Evolutionary conservation across 1,140 invertebrate species (phyloP), one percentile per base, ranked within the genome.

Genomic region (Macrobrachium rosenbergii): DNA sequence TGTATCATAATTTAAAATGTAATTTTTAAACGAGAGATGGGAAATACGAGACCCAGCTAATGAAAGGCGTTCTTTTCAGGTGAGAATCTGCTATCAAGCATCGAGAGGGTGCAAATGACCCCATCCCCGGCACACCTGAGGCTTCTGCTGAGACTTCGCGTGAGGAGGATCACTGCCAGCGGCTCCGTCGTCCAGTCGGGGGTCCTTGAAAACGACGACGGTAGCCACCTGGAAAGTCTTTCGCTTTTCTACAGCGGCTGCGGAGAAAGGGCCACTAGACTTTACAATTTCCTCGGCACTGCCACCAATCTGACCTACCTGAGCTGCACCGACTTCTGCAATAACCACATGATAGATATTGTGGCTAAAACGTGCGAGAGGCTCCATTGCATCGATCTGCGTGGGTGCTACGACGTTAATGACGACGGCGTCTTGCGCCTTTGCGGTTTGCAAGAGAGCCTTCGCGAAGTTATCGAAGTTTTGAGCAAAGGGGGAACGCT

Each of bases 291-390:
- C 83, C 72, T 90, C 17, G 64, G 59, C 79, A 83, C 83, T 16
- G 80, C 83, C 12, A 37, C 37, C 2, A 76, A 72, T 28, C 80
- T 90, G 21, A 90, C 89, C 63, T 77, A 86, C 60, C 82, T 90
- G 45, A 60, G 37, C 23, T 90, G 89, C 83, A 88, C 87, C 14
- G 89, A 90, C 62, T 90, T 90, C 75, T 90, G 89, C 76, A 88
- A 88, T 83, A 87, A 90, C 60, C 72, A 80, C 37, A 90, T 90
- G 89, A 76, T 90, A 17, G 80, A 88, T 45, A 82, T 90, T 69
- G 84, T 90, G 60, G 87, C 89, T 12, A 72, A 23, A 5, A 88
- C 89, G 17, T 90, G 89, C 75, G 59, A 83, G 23, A 82, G 58
- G 21, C 83, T 90, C 7, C 77, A 88, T 76, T 87, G 80, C 69